Percentiles rank a stretch among this genome's conserved stretches.
Evolutionary conservation across 2,888 invertebrate species (phyloP).

Genomic region (Lepidonotus clava): DNA sequence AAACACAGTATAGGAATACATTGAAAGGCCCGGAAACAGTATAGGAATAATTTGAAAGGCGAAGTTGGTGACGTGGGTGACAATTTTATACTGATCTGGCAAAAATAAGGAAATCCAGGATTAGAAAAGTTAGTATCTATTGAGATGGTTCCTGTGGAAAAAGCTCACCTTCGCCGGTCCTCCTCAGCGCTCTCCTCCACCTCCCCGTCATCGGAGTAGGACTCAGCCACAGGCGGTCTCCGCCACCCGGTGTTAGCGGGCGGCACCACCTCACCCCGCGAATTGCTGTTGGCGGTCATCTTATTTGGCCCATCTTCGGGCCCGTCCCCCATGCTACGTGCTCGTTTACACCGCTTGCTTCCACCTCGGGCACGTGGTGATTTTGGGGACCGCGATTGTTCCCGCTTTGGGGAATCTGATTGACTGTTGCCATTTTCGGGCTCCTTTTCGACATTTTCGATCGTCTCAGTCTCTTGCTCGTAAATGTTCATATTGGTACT

Average conservation of each 20-base stretch:
- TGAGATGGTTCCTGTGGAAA: too few relatives aligned
- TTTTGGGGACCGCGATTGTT: slow-evolving; percentile 34
- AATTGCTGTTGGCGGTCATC: slow-evolving; percentile 26
- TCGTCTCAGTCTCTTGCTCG: slow-evolving; percentile 5
- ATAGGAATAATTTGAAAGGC: too few relatives aligned
- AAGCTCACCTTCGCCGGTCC: too few relatives aligned
- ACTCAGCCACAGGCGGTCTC: slow-evolving; percentile 1
- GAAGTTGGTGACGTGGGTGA: too few relatives aligned
- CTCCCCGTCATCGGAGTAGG: slow-evolving; percentile 21
- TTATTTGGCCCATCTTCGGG: slow-evolving; percentile 58
- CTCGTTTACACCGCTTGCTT: slow-evolving; percentile 56
- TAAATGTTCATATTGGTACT: slow-evolving; percentile 47
- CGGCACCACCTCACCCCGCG: slow-evolving; percentile 2
- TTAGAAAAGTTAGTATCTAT: too few relatives aligned
- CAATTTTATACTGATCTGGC: too few relatives aligned
- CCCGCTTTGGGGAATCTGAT: slow-evolving; percentile 54
- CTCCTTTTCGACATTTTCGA: slow-evolving; percentile 54
- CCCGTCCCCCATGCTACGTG: slow-evolving; percentile 57
- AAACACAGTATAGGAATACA: too few relatives aligned
- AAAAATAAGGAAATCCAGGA: too few relatives aligned
- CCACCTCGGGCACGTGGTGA: slow-evolving; percentile 34
- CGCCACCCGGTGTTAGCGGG: background rate
- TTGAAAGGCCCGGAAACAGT: too few relatives aligned
- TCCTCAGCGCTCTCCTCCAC: slow-evolving; percentile 41
- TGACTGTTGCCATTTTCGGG: slow-evolving; percentile 58